Evolutionary conservation across 2,888 invertebrate genomes (phyloP).

Genomic region (Acleris literana): DNA sequence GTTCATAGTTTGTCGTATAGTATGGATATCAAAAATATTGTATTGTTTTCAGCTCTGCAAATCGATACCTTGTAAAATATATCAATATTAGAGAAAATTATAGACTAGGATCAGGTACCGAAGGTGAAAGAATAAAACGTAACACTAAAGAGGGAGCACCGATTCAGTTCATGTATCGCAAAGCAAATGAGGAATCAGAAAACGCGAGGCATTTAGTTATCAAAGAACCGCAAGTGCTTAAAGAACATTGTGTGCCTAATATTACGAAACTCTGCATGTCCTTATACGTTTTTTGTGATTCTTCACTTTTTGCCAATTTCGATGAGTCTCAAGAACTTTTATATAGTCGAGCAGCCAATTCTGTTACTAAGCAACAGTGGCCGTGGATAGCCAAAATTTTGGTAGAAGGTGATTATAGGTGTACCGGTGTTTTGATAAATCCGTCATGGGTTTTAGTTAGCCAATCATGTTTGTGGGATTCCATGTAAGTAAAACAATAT

Average conservation of each 20-base stretch:
- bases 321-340: slow-evolving; percentile 54
- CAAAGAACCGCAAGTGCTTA: slow-evolving; percentile 66
- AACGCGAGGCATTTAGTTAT: slow-evolving; percentile 56
- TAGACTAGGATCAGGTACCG: slow-evolving; percentile 43
- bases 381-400: slow-evolving; percentile 91
- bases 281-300: slow-evolving; percentile 81
- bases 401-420: slow-evolving; percentile 87
- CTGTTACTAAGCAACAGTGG: slow-evolving; percentile 63
- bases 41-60: slow-evolving; percentile 61
- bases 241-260: slow-evolving; percentile 74
- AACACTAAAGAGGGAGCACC: slow-evolving; percentile 50
- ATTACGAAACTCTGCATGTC: slow-evolving; percentile 79
- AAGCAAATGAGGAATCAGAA: slow-evolving; percentile 46
- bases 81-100: slow-evolving; percentile 64
- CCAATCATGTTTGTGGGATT: slow-evolving; percentile 79
- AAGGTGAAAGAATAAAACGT: slow-evolving; percentile 54
- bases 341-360: slow-evolving; percentile 48
- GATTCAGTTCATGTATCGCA: slow-evolving; percentile 63
- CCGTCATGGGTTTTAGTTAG: slow-evolving; percentile 86
- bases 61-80: slow-evolving; percentile 66
- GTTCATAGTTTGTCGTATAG: background rate
- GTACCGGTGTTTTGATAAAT: slow-evolving; percentile 87
- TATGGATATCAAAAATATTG: background rate
- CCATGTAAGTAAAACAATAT: slow-evolving; percentile 54
- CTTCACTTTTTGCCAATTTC: slow-evolving; percentile 67